Evolutionary conservation across 2,797 vertebrate genomes (phyloP).

Genomic region (Sebastes hubbsi): DNA sequence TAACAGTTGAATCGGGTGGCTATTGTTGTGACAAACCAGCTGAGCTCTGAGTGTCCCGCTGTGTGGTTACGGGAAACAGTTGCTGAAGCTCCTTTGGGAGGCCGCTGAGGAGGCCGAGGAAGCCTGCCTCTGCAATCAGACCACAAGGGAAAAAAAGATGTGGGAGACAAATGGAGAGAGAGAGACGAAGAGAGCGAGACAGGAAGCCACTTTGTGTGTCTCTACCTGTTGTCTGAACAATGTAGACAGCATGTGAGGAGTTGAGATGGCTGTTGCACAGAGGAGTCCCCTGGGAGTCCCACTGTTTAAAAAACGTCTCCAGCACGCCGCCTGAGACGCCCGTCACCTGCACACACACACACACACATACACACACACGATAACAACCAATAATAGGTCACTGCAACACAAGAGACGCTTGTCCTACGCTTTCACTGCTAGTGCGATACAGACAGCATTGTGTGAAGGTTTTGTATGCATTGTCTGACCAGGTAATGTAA

Average conservation of each 20-base stretch:
- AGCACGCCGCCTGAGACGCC: slow-evolving; percentile 64
- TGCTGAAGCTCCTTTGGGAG: slow-evolving; percentile 74
- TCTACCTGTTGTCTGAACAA: slow-evolving; percentile 78
- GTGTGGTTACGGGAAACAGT: slow-evolving; percentile 61
- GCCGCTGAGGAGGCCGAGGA: slow-evolving; percentile 83
- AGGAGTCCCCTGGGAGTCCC: slow-evolving; percentile 73
- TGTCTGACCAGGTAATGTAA: slow-evolving; percentile 9
- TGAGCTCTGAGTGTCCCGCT: slow-evolving; percentile 28
- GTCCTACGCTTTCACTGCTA: slow-evolving; percentile 20
- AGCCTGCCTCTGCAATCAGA: slow-evolving; percentile 83
- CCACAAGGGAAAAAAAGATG: slow-evolving; percentile 18
- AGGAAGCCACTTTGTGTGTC: slow-evolving; percentile 1
- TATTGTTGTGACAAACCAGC: slow-evolving; percentile 42
- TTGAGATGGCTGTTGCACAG: slow-evolving; percentile 62
- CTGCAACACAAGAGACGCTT: slow-evolving; percentile 38
- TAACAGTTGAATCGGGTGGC: background rate
- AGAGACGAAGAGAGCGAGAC: background rate
- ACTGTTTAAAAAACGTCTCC: slow-evolving; percentile 68
- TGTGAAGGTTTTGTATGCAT: slow-evolving; percentile 17
- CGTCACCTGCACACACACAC: slow-evolving; percentile 46
- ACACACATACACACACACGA: slow-evolving; percentile 56
- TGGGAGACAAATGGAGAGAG: slow-evolving; percentile 27
- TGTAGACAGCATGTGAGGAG: slow-evolving; percentile 74
- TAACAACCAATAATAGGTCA: slow-evolving; percentile 54
- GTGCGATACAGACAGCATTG: slow-evolving; percentile 7